Evolutionary conservation across 2,113 vertebrate species (phyloP).

Genomic region (Epinephelus fuscoguttatus): DNA sequence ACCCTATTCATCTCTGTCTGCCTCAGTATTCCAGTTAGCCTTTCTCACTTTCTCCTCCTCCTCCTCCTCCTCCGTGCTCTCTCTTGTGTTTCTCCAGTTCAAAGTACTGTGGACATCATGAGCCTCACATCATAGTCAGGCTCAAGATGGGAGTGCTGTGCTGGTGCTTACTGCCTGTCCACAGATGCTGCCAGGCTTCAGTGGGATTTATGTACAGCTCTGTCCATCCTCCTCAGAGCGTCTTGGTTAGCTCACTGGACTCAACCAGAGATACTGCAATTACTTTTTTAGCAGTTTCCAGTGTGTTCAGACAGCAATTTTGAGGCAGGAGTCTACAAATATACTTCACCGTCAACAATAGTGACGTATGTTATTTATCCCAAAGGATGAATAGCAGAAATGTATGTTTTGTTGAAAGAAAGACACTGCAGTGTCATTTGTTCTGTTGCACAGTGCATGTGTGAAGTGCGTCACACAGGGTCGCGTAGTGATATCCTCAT

Average conservation of each 20-base stretch:
- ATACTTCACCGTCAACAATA: not conserved
- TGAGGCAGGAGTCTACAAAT: not conserved
- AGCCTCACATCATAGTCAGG: conserved; percentile 58
- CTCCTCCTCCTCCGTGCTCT: conserved; percentile 11
- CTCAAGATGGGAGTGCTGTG: conserved; percentile 50
- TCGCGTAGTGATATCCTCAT: not conserved
- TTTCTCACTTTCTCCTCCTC: conserved; percentile 29
- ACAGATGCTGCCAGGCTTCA: conserved; percentile 52
- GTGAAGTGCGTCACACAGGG: not conserved
- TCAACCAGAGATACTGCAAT: not conserved
- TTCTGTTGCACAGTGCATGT: not conserved
- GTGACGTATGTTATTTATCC: conserved; percentile 13
- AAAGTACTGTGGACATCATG: conserved; percentile 54
- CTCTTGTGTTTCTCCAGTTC: conserved; percentile 47
- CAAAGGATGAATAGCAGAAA: not conserved
- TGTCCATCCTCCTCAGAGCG: conserved; percentile 21
- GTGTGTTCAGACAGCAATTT: not conserved
- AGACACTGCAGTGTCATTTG: not conserved
- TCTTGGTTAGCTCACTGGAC: conserved; percentile 7
- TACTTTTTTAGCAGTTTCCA: conserved; percentile 9
- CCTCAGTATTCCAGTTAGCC: conserved; percentile 54
- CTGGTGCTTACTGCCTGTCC: conserved; percentile 48
- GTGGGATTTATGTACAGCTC: conserved; percentile 47
- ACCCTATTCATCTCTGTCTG: conserved; percentile 61
- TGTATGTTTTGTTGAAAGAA: not conserved